A percentile compares a stretch with the other conserved stretches of the same genome.
Conservation (phyloP, 2,797 vertebrate species). For the Phrynocephalus vlangalii region DNA sequence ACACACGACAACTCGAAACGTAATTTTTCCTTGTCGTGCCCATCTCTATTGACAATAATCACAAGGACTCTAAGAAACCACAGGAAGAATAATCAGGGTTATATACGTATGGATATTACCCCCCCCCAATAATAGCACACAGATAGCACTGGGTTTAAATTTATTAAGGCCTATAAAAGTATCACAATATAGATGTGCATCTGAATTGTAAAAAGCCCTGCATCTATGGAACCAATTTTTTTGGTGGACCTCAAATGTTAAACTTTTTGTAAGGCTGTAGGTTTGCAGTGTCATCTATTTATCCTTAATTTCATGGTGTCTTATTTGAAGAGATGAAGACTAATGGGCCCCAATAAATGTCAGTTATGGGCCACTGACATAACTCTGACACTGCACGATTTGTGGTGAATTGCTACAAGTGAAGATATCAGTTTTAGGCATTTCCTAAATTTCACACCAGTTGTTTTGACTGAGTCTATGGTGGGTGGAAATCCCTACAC, state of each 20-base stretch:
- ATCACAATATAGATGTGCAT: neutral
- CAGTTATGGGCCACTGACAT: too few species aligned
- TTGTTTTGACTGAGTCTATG: too few species aligned
- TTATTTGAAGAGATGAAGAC: neutral
- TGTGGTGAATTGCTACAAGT: too few species aligned
- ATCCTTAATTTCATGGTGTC: conserved; percentile 66
- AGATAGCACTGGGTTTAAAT: neutral
- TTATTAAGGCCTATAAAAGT: neutral
- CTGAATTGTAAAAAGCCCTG: neutral
- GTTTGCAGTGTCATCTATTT: conserved; percentile 63
- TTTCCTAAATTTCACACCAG: too few species aligned
- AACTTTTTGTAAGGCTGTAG: conserved; percentile 46
- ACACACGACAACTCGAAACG: too few species aligned
- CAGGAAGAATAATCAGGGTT: neutral
- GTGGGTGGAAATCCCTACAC: too few species aligned
- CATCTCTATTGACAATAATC: neutral
- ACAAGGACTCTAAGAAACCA: neutral
- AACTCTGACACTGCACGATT: too few species aligned
- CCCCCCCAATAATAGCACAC: neutral
- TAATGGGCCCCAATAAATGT: too few species aligned
- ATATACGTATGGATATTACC: neutral
- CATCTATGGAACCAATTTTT: too few species aligned
- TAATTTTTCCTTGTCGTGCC: too few species aligned
- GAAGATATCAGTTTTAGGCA: too few species aligned
- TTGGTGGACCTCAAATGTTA: neutral